A percentile compares a stretch with the other conserved stretches of the same genome.
phyloP scores from a whole-genome alignment of 2,888 invertebrate genomes.

The Invenusta paracnida region DNA sequence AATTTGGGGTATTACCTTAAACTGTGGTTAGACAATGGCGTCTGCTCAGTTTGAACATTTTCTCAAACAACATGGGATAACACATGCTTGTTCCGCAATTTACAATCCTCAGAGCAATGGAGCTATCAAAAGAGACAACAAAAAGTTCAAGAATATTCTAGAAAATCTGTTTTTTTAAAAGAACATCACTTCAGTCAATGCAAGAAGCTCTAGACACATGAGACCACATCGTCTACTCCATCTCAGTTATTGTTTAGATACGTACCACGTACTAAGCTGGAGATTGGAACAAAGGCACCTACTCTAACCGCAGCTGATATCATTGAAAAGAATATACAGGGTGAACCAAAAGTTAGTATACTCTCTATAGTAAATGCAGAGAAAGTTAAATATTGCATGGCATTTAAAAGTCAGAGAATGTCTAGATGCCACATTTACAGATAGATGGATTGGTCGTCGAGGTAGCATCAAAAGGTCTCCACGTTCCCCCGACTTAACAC shows the following conservation, averaged over 20 bases:
- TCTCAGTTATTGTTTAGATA: conserved; percentile 30
- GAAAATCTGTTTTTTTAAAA: not conserved
- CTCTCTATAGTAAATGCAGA: too few relatives aligned
- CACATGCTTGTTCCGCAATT: conserved; percentile 31
- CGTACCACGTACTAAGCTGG: conserved; percentile 28
- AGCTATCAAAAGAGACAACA: conserved; percentile 20
- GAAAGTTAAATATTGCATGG: too few relatives aligned
- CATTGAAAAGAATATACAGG: not conserved
- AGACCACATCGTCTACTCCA: conserved; percentile 30
- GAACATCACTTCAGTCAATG: not conserved
- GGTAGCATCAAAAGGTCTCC: too few relatives aligned
- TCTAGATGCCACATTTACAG: too few relatives aligned
- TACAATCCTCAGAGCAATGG: conserved; percentile 37
- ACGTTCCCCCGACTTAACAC: too few relatives aligned
- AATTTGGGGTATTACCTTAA: too few relatives aligned
- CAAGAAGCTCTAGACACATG: conserved; percentile 33
- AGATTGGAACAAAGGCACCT: conserved; percentile 11
- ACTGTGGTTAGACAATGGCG: too few relatives aligned
- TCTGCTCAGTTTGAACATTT: conserved; percentile 14
- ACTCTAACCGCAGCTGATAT: conserved; percentile 21
- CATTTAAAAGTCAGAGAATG: too few relatives aligned
- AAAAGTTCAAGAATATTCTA: conserved; percentile 14
- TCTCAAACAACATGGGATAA: conserved; percentile 30
- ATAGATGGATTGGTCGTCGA: too few relatives aligned
- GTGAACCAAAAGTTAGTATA: not conserved